phyloP scores from a whole-genome alignment of 2,888 invertebrate genomes.

The Steinernema scapterisci region DNA sequence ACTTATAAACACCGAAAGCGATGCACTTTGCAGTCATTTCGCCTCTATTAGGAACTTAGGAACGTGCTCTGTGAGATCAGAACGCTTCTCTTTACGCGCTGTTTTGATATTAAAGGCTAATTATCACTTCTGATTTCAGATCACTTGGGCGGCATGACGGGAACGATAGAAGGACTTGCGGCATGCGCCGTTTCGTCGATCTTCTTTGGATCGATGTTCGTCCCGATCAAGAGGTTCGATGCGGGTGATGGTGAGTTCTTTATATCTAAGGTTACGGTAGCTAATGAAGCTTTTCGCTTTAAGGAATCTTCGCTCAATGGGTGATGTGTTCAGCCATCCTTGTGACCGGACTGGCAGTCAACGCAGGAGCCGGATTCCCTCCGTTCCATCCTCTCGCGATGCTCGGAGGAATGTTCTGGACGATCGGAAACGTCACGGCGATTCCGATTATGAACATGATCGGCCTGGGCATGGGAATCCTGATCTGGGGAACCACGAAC shows the following conservation, averaged over 20 bases:
- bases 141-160: slow-evolving; percentile 40
- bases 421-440: slow-evolving; percentile 70
- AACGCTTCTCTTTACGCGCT: too few species aligned
- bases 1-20: too few species aligned
- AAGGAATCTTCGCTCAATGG: slow-evolving; percentile 72
- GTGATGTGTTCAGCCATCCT: slow-evolving; percentile 69
- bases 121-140: too few species aligned
- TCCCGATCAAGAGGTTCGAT: slow-evolving; percentile 70
- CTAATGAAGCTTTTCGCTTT: slow-evolving; percentile 33
- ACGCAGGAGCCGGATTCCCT: slow-evolving; percentile 66
- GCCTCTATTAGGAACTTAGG: too few species aligned
- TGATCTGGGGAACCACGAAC: slow-evolving; percentile 71
- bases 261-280: background rate
- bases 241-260: slow-evolving; percentile 54
- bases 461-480: slow-evolving; percentile 70
- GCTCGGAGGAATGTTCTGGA: slow-evolving; percentile 71
- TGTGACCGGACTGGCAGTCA: slow-evolving; percentile 67
- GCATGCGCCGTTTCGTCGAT: slow-evolving; percentile 69
- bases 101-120: too few species aligned
- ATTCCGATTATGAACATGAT: slow-evolving; percentile 71
- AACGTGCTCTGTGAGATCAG: too few species aligned
- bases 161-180: slow-evolving; percentile 66
- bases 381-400: slow-evolving; percentile 70
- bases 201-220: slow-evolving; percentile 71
- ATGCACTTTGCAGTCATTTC: too few species aligned